Evolutionary conservation across 2,888 invertebrate genomes (phyloP), one percentile per base, ranked within the genome.

Genomic region (Stenolophus ochropezus): DNA sequence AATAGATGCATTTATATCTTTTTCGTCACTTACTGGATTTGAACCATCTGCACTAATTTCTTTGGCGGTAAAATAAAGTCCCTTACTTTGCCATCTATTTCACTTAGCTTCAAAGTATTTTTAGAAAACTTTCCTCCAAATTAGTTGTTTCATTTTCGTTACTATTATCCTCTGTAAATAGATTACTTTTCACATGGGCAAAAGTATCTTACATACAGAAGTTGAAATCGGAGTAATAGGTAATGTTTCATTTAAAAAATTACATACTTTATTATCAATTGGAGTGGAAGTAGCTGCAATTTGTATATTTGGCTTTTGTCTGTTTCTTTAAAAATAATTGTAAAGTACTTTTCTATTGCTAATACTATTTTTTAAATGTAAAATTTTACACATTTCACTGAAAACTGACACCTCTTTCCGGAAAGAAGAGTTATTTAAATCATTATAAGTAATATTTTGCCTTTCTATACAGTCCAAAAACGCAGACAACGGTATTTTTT

Each of bases 271-370:
- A 8, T 20, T 56, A 20, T 56, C 20, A 0, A 56, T 1, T 20
- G 53, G 53, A 16, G 53, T 56, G 18, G 53, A 56, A 56, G 53
- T 20, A 56, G 18, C n/a, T 20, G 18, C 53, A 56, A 6, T 20
- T 20, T 56, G 16, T 20, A 20, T 49, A 49, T 49, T 56, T 4
- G 53, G 4, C 18, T 56, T 56, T 20, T 56, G 18, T 20, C 6
- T 56, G 18, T 56, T 56, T 56, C 53, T 56, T 56, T 56, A 20
- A 56, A 56, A 56, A 56, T 56, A 56, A 56, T 56, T 56, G 53
- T 56, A 56, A 56, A 56, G 53, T 18, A 56, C 8, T 56, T 56
- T 56, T 18, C 53, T 56, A 18, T 56, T 56, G 16, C 8, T 20
- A 20, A 20, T 56, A 20, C 20, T 56, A 56, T 56, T 56, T 56